Evolutionary conservation across 2,113 vertebrate species (phyloP).

Genomic region (Ellobius talpinus): DNA sequence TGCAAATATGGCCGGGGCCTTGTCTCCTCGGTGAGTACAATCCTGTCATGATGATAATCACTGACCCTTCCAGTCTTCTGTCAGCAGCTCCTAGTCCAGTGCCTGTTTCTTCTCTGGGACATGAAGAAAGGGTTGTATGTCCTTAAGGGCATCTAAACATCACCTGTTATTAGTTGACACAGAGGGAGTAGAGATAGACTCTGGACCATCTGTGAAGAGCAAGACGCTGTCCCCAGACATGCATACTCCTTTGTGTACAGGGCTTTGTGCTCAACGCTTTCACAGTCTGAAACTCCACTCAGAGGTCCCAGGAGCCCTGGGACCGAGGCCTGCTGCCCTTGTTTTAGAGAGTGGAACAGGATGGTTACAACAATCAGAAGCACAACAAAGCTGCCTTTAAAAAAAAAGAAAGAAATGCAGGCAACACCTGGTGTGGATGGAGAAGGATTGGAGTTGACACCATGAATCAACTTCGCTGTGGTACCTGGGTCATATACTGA

Average conservation of each 20-base stretch:
- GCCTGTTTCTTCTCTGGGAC: too few species aligned
- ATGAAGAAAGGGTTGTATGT: too few species aligned
- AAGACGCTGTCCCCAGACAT: neutral
- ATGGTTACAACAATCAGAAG: neutral
- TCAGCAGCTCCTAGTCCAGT: rapidly evolving
- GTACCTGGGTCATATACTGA: neutral
- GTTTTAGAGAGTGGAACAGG: neutral
- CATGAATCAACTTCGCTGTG: too few species aligned
- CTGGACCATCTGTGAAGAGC: neutral
- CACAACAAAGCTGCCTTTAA: neutral
- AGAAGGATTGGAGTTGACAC: neutral
- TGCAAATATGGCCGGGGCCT: neutral
- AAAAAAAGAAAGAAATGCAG: neutral
- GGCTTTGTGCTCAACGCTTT: neutral
- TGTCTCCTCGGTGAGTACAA: neutral
- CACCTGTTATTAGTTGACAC: neutral
- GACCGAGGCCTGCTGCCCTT: too few species aligned
- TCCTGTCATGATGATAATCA: neutral
- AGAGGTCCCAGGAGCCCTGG: neutral
- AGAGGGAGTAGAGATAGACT: rapidly evolving
- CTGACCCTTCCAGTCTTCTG: neutral
- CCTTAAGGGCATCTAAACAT: rapidly evolving
- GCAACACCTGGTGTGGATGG: neutral
- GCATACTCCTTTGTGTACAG: rapidly evolving
- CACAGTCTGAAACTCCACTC: neutral